phyloP scores from a whole-genome alignment of 2,797 vertebrate genomes.

The Semotilus atromaculatus region DNA sequence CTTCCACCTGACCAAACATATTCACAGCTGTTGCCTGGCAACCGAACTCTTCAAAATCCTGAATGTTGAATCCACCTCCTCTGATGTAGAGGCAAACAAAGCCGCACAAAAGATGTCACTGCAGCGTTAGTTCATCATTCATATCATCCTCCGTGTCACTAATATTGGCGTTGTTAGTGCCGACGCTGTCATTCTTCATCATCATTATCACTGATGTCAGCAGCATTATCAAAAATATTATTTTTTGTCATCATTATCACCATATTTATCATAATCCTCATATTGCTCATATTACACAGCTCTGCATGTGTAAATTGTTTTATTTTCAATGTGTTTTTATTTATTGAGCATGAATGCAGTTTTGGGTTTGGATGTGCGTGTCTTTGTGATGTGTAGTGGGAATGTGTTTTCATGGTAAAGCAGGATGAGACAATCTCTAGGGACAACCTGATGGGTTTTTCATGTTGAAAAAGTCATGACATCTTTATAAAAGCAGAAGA shows the following conservation, averaged over 20 bases:
- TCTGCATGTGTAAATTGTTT: background rate
- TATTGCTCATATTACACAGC: background rate
- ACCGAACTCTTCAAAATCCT: conserved; percentile 66
- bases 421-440: conserved; percentile 70
- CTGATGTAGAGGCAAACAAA: conserved; percentile 37
- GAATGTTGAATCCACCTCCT: conserved; percentile 45
- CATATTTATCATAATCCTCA: conserved; percentile 1
- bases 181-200: conserved; percentile 7
- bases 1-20: conserved; percentile 59
- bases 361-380: conserved; percentile 48
- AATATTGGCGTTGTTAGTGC: background rate
- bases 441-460: conserved; percentile 80
- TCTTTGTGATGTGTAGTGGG: conserved; percentile 51
- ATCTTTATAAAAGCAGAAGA: conserved; percentile 49
- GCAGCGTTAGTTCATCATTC: conserved; percentile 33
- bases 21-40: conserved; percentile 71
- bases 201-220: background rate
- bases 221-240: background rate
- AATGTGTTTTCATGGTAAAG: conserved; percentile 70
- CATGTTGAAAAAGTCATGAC: conserved; percentile 76
- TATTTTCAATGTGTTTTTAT: background rate
- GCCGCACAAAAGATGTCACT: conserved; percentile 28
- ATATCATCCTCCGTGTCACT: conserved; percentile 1
- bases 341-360: conserved; percentile 28
- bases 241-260: background rate